phyloP scores from a whole-genome alignment of 2,888 invertebrate genomes.

The Eupelmus urozonus region DNA sequence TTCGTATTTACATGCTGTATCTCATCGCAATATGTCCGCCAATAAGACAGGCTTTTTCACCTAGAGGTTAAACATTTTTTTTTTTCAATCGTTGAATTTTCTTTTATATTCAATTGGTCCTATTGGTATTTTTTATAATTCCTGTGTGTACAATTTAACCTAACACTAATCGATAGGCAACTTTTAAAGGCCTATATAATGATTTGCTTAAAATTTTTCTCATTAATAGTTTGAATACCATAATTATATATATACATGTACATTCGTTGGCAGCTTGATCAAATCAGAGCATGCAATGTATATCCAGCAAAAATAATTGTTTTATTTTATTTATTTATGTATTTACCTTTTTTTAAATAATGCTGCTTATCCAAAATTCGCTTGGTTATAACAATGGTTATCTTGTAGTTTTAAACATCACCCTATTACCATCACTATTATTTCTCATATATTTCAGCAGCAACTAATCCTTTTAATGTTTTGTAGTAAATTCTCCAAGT shows the following conservation, averaged over 20 bases:
- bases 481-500: background rate
- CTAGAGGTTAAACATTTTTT: no score
- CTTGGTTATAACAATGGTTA: slow-evolving; percentile 37
- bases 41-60: background rate
- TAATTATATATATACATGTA: slow-evolving; percentile 8
- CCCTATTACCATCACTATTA: background rate
- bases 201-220: no score
- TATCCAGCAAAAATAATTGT: slow-evolving; percentile 15
- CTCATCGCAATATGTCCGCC: no score
- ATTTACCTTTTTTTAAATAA: slow-evolving; percentile 24
- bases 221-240: no score
- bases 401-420: slow-evolving; percentile 10
- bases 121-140: no score
- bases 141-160: slow-evolving; percentile 46
- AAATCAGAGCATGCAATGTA: slow-evolving; percentile 46
- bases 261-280: slow-evolving; percentile 30
- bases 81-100: background rate
- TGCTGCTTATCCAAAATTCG: no score
- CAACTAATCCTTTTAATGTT: slow-evolving; percentile 12
- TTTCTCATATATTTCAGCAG: background rate
- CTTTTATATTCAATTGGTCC: no score
- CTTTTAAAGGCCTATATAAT: slow-evolving; percentile 30
- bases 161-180: slow-evolving; percentile 53
- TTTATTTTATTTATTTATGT: slow-evolving; percentile 39
- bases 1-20: no score